phyloP scores from a whole-genome alignment of 2,113 vertebrate genomes.

The Chamaea fasciata region DNA sequence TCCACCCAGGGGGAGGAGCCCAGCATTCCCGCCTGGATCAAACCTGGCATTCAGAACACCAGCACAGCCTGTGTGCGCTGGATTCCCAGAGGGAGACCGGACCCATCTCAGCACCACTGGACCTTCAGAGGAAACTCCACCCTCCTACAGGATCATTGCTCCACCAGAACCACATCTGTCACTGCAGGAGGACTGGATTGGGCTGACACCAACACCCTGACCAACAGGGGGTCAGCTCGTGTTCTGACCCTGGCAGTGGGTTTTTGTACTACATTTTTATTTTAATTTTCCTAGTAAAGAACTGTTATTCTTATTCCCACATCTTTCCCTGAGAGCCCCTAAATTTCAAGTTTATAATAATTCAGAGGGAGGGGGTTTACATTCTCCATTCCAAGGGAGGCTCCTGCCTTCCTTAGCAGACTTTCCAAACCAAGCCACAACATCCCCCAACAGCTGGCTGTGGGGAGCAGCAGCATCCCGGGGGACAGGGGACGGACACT shows the following conservation, averaged over 20 bases:
- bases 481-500: neutral
- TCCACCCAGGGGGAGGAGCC: too few relatives aligned
- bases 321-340: neutral
- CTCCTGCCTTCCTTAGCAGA: neutral
- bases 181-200: too few relatives aligned
- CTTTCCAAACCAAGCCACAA: neutral
- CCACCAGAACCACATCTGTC: too few relatives aligned
- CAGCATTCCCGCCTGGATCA: too few relatives aligned
- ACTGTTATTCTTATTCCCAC: neutral
- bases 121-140: too few relatives aligned
- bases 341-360: neutral
- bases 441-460: fast-evolving
- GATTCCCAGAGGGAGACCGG: too few relatives aligned
- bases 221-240: too few relatives aligned
- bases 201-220: too few relatives aligned
- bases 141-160: too few relatives aligned
- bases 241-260: too few relatives aligned
- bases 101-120: too few relatives aligned
- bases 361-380: neutral
- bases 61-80: too few relatives aligned
- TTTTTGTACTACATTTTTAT: neutral
- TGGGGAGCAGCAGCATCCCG: fast-evolving
- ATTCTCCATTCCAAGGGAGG: neutral
- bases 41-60: fast-evolving
- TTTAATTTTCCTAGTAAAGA: neutral